phyloP scores from a whole-genome alignment of 2,113 vertebrate species.

The Mionectes macconnelli region DNA sequence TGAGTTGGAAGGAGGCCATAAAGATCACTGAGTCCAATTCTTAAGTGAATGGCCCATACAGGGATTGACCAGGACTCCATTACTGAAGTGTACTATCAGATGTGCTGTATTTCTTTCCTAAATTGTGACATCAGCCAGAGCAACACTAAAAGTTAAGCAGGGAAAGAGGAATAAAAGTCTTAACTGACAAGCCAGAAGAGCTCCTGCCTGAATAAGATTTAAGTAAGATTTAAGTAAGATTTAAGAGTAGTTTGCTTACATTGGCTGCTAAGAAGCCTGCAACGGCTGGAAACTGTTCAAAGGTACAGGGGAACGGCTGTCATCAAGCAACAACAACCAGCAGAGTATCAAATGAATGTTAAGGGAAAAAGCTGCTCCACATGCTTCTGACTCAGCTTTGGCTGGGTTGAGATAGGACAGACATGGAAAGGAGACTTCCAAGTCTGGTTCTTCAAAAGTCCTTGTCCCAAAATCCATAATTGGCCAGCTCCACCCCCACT shows the following conservation, averaged over 20 bases:
- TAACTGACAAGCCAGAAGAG: background rate
- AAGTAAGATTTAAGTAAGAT: no score
- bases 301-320: background rate
- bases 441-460: background rate
- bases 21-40: background rate
- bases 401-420: rapidly evolving
- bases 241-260: background rate
- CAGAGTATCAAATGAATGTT: background rate
- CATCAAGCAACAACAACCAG: background rate
- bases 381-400: background rate
- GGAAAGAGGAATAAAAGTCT: background rate
- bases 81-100: background rate
- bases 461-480: background rate
- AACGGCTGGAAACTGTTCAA: background rate
- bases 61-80: background rate
- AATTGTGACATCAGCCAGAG: background rate
- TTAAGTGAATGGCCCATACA: background rate
- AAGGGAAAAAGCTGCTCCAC: background rate
- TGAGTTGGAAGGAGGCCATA: background rate
- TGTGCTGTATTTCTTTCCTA: background rate
- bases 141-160: background rate
- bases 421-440: background rate
- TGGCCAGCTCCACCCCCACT: background rate
- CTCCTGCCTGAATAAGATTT: background rate
- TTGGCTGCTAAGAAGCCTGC: background rate